Percentiles rank a stretch among this genome's conserved stretches.
Evolutionary conservation across 2,113 vertebrate genomes (phyloP).

Genomic region (Neomonachus schauinslandi): DNA sequence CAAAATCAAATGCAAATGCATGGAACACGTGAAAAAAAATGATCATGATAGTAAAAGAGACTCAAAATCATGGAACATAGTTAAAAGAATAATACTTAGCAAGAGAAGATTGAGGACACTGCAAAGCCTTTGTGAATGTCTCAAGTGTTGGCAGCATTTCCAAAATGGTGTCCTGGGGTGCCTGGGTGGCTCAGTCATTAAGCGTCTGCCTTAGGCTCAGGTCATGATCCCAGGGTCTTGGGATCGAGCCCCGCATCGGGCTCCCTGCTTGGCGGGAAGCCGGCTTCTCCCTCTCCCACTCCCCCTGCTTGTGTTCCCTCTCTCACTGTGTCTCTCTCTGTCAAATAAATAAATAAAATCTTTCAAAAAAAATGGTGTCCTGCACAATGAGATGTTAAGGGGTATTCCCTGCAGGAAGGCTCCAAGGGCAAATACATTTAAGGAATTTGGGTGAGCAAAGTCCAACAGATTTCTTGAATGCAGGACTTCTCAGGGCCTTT

Average conservation of each 20-base stretch:
- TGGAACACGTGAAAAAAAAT: neutral
- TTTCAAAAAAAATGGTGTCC: neutral
- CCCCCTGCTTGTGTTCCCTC: too few relatives aligned
- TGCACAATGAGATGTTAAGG: neutral
- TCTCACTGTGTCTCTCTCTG: too few relatives aligned
- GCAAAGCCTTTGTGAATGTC: neutral
- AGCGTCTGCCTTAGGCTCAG: too few relatives aligned
- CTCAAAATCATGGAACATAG: neutral
- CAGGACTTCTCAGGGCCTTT: neutral
- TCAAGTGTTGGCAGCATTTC: neutral
- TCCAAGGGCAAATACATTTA: neutral
- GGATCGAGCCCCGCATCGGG: too few relatives aligned
- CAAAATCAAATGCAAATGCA: neutral
- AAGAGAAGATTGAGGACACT: neutral
- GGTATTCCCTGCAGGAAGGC: neutral
- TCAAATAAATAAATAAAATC: too few relatives aligned
- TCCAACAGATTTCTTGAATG: neutral
- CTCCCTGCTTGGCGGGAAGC: too few relatives aligned
- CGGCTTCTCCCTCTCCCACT: too few relatives aligned
- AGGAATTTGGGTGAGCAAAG: neutral
- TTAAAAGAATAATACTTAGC: neutral
- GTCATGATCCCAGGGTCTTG: too few relatives aligned
- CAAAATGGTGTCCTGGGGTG: neutral
- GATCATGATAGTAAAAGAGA: neutral
- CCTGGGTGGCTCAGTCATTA: too few relatives aligned